A percentile compares a stretch with the other conserved stretches of the same genome.
Evolutionary conservation across 1,140 invertebrate species (phyloP).

Genomic region (Sycophaga agraensis): DNA sequence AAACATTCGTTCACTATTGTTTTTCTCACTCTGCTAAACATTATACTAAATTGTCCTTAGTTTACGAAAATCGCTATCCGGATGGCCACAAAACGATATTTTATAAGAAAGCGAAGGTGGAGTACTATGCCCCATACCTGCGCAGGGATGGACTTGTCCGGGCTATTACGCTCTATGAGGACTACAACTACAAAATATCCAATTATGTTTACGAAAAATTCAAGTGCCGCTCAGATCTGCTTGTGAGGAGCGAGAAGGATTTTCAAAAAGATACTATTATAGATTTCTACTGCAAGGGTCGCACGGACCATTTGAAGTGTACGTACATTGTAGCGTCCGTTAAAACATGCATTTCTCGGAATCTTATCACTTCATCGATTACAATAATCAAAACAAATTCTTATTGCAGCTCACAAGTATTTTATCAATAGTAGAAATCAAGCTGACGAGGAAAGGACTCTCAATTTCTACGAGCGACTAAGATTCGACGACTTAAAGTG

Average conservation of each 20-base stretch:
- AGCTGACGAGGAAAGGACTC: conserved; percentile 62
- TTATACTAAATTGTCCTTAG: too few relatives aligned
- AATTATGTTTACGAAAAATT: conserved; percentile 69
- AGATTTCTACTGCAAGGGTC: conserved; percentile 71
- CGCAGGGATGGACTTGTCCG: conserved; percentile 70
- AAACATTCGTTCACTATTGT: too few relatives aligned
- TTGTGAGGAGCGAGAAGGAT: conserved; percentile 64
- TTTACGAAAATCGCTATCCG: conserved; percentile 74
- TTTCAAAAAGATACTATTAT: conserved; percentile 59
- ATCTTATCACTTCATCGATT: too few relatives aligned
- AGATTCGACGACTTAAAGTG: conserved; percentile 68
- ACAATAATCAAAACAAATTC: too few relatives aligned
- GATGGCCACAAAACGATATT: conserved; percentile 68
- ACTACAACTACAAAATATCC: conserved; percentile 66
- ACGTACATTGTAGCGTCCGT: too few relatives aligned
- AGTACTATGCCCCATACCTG: conserved; percentile 76
- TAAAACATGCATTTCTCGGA: too few relatives aligned
- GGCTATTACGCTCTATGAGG: conserved; percentile 68
- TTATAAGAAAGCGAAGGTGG: conserved; percentile 75
- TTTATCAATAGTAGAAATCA: conserved; percentile 51
- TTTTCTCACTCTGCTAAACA: too few relatives aligned
- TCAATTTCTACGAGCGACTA: conserved; percentile 71
- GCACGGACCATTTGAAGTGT: conserved; percentile 56
- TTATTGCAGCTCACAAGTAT: conserved; percentile 64
- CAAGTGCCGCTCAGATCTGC: conserved; percentile 68